A percentile compares a stretch with the other conserved stretches of the same genome.
Conservation (phyloP, 2,113 vertebrate genomes). For the Rhipidura dahli region DNA sequence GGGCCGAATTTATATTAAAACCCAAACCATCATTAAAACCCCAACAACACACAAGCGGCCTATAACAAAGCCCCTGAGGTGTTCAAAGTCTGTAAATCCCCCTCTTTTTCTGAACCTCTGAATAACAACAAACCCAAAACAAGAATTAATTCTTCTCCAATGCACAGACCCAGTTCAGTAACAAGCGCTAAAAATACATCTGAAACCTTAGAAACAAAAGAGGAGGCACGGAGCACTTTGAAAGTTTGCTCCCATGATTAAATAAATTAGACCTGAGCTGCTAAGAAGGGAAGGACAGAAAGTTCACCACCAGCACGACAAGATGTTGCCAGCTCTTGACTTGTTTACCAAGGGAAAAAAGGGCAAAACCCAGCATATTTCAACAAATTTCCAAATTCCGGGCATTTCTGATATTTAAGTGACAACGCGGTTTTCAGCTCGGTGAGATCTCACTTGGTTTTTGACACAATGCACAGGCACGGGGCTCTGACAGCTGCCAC, state of each 20-base stretch:
- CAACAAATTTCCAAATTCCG: neutral
- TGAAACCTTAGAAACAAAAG: slow-evolving; percentile 49
- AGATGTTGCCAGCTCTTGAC: neutral
- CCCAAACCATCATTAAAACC: neutral
- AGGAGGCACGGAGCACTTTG: slow-evolving; percentile 29
- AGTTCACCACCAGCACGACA: slow-evolving; percentile 37
- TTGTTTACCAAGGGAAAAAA: neutral
- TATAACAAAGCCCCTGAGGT: slow-evolving; percentile 39
- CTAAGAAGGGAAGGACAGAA: slow-evolving; percentile 56
- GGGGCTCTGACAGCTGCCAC: neutral
- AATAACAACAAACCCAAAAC: slow-evolving; percentile 62
- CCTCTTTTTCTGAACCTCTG: neutral
- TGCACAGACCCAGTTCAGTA: slow-evolving; percentile 51
- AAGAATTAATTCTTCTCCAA: slow-evolving; percentile 62
- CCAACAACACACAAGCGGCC: neutral
- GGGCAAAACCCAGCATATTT: neutral
- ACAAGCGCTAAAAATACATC: slow-evolving; percentile 59
- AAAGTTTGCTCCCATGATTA: slow-evolving; percentile 54
- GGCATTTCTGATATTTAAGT: neutral
- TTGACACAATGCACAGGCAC: accelerated
- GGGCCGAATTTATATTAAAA: neutral
- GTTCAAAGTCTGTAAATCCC: slow-evolving; percentile 45
- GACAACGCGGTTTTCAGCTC: neutral
- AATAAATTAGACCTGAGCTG: slow-evolving; percentile 65
- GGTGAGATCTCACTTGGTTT: neutral